Evolutionary conservation across 2,888 invertebrate genomes (phyloP), one percentile per base, ranked within the genome.

Genomic region (Mayetiola destructor): DNA sequence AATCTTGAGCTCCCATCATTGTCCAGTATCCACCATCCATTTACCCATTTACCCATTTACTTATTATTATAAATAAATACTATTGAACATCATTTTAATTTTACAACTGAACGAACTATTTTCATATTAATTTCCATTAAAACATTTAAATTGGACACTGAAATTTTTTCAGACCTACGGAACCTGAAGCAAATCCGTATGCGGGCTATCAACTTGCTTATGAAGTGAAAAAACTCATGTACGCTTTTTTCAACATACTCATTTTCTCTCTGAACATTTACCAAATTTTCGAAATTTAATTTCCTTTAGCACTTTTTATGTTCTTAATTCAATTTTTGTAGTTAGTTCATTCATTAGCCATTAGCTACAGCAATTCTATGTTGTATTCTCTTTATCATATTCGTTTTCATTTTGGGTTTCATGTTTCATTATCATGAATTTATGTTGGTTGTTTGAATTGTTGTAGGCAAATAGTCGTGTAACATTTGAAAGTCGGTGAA

Each of bases 221-320:
- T 84, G 94, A 95, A 91, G 94, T 95, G 83, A 94, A 95, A 89
- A 95, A 95, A 83, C 90, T 95, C 85, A 94, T 95, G 95, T 95
- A 93, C 85, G 89, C 81, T 77, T 69, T 67, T 68, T 75, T 73
- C 72, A 70, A n/a, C n/a, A n/a, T n/a, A n/a, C n/a, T n/a, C n/a
- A n/a, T n/a, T n/a, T n/a, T n/a, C n/a, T n/a, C n/a, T n/a, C n/a
- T n/a, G n/a, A n/a, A n/a, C n/a, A n/a, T n/a, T n/a, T n/a, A n/a
- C n/a, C n/a, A n/a, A n/a, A n/a, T n/a, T n/a, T n/a, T n/a, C n/a
- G n/a, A n/a, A n/a, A n/a, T n/a, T n/a, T 48, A 23, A 48, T 27
- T 27, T 27, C n/a, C 27, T 48, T 20, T 48, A 48, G n/a, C 72
- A 72, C 67, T 67, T 59, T 64, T 66, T 68, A 39, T 20, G 48